Conservation (phyloP, 2,113 vertebrate genomes). For the Poecilia latipinna region DNA sequence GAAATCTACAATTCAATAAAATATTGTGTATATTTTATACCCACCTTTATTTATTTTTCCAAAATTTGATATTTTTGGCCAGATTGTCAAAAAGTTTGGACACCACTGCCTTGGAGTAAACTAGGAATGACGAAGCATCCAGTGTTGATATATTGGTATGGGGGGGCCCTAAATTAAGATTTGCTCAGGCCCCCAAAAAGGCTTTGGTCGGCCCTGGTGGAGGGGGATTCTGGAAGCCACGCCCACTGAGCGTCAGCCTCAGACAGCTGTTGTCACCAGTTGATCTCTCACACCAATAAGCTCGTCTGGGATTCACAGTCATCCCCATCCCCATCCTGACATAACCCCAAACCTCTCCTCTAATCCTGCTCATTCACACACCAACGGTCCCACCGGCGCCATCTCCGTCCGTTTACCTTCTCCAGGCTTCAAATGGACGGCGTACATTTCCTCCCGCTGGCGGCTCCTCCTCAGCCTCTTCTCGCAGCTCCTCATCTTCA, state of each 20-base stretch:
- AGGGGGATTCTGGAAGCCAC: neutral
- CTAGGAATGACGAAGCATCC: no score
- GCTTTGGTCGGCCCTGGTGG: no score
- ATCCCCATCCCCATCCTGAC: no score
- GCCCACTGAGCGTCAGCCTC: neutral
- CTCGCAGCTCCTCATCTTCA: constrained; percentile 67
- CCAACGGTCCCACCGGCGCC: neutral
- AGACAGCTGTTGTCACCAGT: neutral
- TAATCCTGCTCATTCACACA: neutral
- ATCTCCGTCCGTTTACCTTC: constrained; percentile 48
- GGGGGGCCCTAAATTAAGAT: no score
- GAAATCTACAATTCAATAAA: no score
- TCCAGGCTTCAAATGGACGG: constrained; percentile 38
- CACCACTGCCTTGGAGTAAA: no score
- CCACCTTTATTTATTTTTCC: no score
- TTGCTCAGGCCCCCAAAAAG: no score
- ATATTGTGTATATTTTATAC: no score
- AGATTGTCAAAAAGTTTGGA: no score
- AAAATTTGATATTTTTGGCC: no score
- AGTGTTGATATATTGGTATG: no score
- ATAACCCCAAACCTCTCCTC: neutral
- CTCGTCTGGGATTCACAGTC: neutral
- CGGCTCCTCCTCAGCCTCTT: constrained; percentile 63
- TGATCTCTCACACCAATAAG: neutral
- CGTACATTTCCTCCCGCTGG: constrained; percentile 48